Conservation (phyloP, 2,113 vertebrate species). For the Phaetusa simplex region DNA sequence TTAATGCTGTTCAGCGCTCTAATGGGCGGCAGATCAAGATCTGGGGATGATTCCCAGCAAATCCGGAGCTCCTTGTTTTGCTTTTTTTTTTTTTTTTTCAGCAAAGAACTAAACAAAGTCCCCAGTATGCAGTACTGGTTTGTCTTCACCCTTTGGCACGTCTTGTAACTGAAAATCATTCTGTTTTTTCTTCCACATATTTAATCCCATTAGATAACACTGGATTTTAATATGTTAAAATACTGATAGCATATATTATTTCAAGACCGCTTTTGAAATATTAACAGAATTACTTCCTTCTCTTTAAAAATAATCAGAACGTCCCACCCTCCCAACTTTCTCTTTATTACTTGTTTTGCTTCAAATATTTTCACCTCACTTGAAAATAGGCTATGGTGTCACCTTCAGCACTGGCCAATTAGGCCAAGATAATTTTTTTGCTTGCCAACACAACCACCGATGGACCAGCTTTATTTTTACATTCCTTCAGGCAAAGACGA, state of each 20-base stretch:
- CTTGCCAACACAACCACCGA: background rate
- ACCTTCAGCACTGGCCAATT: slow-evolving; percentile 26
- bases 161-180: background rate
- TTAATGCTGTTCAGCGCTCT: background rate
- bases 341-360: background rate
- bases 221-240: background rate
- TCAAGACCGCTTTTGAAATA: background rate
- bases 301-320: background rate
- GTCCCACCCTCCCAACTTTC: background rate
- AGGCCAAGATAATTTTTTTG: slow-evolving; percentile 37
- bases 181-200: background rate
- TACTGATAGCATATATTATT: background rate
- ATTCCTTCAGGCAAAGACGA: slow-evolving; percentile 41
- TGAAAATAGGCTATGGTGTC: slow-evolving; percentile 26
- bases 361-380: slow-evolving; percentile 33
- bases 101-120: background rate
- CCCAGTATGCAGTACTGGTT: background rate
- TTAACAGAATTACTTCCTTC: background rate
- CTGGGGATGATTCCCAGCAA: background rate
- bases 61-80: background rate
- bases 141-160: background rate
- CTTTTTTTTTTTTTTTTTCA: background rate
- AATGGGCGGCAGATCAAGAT: background rate
- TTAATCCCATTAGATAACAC: background rate
- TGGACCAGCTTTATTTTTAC: background rate